Evolutionary conservation across 2,797 vertebrate species (phyloP), one percentile per base, ranked within the genome.

Genomic region (Argentina silus): DNA sequence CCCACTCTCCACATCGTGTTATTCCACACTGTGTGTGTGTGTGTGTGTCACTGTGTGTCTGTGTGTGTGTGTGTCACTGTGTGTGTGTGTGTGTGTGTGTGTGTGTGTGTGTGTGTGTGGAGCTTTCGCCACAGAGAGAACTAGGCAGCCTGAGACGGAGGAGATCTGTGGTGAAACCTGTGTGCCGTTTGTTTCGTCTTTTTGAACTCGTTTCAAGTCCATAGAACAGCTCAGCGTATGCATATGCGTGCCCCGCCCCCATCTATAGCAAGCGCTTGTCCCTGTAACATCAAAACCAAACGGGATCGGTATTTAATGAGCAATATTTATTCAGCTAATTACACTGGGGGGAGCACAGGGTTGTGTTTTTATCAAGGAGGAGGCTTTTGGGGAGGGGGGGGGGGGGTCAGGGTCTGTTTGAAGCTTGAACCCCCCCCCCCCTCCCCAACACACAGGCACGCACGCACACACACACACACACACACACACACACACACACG

Each of bases 251-350:
- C 69, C 48, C 23, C 64, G n/a, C 74, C 79, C 76, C 66, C 57
- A 68, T 81, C 78, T 77, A 70, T 84, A 61, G 53, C 15, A 15
- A 74, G 61, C 50, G 74, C 83, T 83, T 70, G 68, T 72, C 80
- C 63, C 57, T 85, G 84, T 88, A 76, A 83, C 83, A 90, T 89
- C 79, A 87, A 86, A 91, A 36, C 61, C 61, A 63, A 42, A 44
- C 7, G 36, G 61, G 43, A 64, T 87, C 80, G 65, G 76, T 61
- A 12, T 17, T 72, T 74, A 69, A 72, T 74, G 8, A 74, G 48
- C 56, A 23, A 88, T 87, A 87, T 89, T 71, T 84, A 85, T 83
- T 88, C 81, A 80, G 69, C 82, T 87, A 73, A 86, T 89, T 85
- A 84, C 23, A 57, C 69, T 67, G 21, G 74, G 60, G 75, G 71